Evolutionary conservation across 2,113 vertebrate species (phyloP), one percentile per base, ranked within the genome.

Genomic region (Brachypodius melanocephalos): DNA sequence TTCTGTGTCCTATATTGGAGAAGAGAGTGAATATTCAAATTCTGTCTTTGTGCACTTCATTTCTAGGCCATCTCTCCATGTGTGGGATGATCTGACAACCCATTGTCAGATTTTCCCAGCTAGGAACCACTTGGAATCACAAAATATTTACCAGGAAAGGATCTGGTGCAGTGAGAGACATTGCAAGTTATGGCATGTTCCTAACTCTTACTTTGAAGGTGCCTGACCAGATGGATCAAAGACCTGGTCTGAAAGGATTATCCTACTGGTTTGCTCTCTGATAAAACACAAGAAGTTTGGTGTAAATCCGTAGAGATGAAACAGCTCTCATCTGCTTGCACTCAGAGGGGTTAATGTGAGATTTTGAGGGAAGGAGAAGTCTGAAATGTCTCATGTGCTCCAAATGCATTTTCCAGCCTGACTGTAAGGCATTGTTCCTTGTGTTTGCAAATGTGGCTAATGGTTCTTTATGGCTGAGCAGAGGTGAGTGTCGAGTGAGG

Each of bases 361-460:
- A 31, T 73, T 93, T 89, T 72, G 51, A 46, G 22, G 82, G n/a
- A 43, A 89, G 76, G 63, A 96, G 93, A 88, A 91, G 51, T 54
- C 74, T 88, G 91, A 95, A 95, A 89, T 76, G 25, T 88, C 80
- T 95, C 45, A 24, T 85, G 51, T 84, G 71, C 59, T 94, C 76
- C 80, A 85, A 89, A 76, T 94, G 63, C n/a, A 22, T 91, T 96
- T 96, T 89, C 54, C 89, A 94, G 81, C 51, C 83, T 90, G 79
- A 95, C 91, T 95, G 81, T 89, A 89, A 85, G 76, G 58, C 81
- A 85, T 75, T 96, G 87, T 95, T 95, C 61, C 88, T 78, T 81
- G 74, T 69, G 77, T 95, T 92, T 94, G 81, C 66, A 57, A 88
- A 69, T 89, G 66, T 91, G 77, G 45, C 74, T 94, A 58, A 89